Conservation (phyloP, 1,140 invertebrate genomes). For the Papilio machaon region DNA sequence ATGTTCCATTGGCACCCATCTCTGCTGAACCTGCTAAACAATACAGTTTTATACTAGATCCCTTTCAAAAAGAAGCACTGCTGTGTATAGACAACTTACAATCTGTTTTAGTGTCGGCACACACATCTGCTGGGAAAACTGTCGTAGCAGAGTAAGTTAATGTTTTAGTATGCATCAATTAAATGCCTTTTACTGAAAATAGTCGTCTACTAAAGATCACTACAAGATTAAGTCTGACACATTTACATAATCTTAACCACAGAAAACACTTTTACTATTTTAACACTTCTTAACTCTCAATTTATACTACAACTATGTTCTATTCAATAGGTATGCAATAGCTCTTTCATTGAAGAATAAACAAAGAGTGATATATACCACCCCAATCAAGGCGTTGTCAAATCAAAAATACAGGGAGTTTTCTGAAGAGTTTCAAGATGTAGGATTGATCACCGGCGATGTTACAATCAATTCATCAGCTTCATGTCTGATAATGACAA, state of each 20-base stretch:
- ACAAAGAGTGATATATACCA: constrained; percentile 98
- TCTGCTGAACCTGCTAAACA: constrained; percentile 91
- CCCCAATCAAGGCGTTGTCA: constrained; percentile 99
- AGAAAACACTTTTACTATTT: no score
- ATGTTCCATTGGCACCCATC: constrained; percentile 86
- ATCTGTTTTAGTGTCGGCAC: constrained; percentile 98
- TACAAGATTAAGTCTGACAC: no score
- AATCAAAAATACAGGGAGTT: constrained; percentile 99
- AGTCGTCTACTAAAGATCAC: no score
- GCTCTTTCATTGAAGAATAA: constrained; percentile 87
- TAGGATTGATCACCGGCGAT: constrained; percentile 99
- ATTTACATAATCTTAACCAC: no score
- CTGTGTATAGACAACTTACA: constrained; percentile 98
- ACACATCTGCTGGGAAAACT: constrained; percentile 99
- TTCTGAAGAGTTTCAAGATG: constrained; percentile 98
- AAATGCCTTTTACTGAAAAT: no score
- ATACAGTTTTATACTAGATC: constrained; percentile 97
- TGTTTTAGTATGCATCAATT: constrained; percentile 29
- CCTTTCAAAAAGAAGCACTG: constrained; percentile 99
- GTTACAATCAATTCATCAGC: constrained; percentile 99
- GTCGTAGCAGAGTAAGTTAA: constrained; percentile 97
- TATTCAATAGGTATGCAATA: constrained; percentile 85
- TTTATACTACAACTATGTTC: not conserved
- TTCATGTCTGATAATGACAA: constrained; percentile 99
- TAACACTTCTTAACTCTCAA: no score